phyloP scores from a whole-genome alignment of 2,888 invertebrate genomes.

The Agriopis leucophaearia region DNA sequence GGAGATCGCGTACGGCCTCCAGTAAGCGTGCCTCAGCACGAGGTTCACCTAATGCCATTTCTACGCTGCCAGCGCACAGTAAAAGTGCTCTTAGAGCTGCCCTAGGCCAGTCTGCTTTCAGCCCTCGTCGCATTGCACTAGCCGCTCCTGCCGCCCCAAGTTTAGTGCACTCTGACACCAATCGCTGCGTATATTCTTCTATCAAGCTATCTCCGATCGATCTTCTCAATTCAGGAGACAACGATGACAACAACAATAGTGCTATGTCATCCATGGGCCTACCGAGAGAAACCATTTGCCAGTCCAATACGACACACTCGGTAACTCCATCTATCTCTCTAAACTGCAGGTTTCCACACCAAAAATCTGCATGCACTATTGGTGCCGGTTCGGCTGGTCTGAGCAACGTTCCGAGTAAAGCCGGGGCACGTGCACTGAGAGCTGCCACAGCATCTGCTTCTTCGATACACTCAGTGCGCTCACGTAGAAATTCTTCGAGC shows the following conservation, averaged over 20 bases:
- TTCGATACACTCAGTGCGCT: conserved; percentile 87
- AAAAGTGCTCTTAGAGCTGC: conserved; percentile 92
- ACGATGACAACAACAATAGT: conserved; percentile 89
- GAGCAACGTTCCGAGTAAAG: conserved; percentile 89
- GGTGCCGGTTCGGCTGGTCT: conserved; percentile 91
- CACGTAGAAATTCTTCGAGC: conserved; percentile 90
- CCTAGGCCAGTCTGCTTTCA: conserved; percentile 87
- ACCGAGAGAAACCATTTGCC: conserved; percentile 94
- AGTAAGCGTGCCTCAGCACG: conserved; percentile 91
- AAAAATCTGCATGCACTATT: conserved; percentile 94
- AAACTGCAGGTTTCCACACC: conserved; percentile 93
- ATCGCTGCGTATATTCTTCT: conserved; percentile 89
- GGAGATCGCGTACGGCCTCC: conserved; percentile 91
- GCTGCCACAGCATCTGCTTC: conserved; percentile 88
- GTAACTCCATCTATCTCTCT: conserved; percentile 81
- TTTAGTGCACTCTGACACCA: conserved; percentile 87
- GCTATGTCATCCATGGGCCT: conserved; percentile 93
- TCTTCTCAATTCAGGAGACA: conserved; percentile 90
- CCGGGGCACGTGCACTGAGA: conserved; percentile 89
- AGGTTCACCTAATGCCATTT: conserved; percentile 92
- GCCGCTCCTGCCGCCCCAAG: conserved; percentile 87
- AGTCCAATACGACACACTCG: conserved; percentile 91
- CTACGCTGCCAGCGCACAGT: conserved; percentile 93
- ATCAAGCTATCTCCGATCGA: conserved; percentile 88
- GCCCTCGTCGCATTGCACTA: conserved; percentile 79